Evolutionary conservation across 30 jellyfish, hydroid and myxozoan genomes (phyloP).

Genomic region (Hydra vulgaris): DNA sequence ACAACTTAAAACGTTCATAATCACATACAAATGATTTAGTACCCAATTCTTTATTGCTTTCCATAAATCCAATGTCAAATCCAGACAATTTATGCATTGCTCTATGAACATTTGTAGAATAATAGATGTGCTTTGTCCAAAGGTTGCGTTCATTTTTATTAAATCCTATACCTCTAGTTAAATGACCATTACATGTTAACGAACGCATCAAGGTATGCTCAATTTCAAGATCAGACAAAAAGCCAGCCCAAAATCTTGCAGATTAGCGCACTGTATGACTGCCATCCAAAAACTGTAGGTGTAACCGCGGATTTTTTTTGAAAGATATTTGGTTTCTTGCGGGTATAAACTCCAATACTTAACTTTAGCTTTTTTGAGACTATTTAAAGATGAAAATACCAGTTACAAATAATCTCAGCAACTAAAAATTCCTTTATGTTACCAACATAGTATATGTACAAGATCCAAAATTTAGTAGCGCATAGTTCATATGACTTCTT

Average conservation of each 20-base stretch:
- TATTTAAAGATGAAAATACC: background rate
- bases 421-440: too few species aligned
- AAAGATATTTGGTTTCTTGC: background rate
- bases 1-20: background rate
- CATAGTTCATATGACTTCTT: too few species aligned
- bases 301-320: background rate
- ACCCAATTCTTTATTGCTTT: background rate
- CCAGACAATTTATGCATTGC: constrained; percentile 15
- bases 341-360: background rate
- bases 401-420: too few species aligned
- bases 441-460: too few species aligned
- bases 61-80: background rate
- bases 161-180: constrained; percentile 2
- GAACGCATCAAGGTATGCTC: constrained; percentile 9
- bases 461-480: too few species aligned
- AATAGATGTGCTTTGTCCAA: background rate
- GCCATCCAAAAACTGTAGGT: background rate
- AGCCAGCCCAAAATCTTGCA: constrained; percentile 6
- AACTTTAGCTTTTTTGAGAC: background rate
- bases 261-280: background rate
- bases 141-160: background rate
- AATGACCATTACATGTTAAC: background rate
- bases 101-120: background rate
- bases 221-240: constrained; percentile 1
- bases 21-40: background rate